phyloP scores from a whole-genome alignment of 2,113 vertebrate genomes.

The Parus major region DNA sequence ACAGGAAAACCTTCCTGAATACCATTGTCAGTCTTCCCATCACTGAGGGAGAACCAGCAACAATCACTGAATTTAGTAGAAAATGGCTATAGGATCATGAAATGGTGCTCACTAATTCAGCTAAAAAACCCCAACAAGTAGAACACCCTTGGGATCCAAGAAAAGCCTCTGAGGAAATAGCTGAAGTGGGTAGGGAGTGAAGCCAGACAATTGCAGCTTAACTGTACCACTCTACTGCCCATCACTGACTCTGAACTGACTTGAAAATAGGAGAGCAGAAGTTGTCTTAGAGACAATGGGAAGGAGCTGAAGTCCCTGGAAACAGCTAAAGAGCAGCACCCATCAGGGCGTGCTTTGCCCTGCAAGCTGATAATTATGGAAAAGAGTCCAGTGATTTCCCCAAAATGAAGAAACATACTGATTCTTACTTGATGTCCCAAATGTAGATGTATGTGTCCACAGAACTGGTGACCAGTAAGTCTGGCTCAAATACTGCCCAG shows the following conservation, averaged over 20 bases:
- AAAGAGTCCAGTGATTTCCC: not conserved
- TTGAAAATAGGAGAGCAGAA: not conserved
- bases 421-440: constrained; percentile 95
- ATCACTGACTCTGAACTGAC: not conserved
- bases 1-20: not conserved
- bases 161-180: not conserved
- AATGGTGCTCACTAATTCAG: not conserved
- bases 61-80: not conserved
- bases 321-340: not conserved
- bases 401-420: not conserved
- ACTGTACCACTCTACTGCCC: not conserved
- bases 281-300: not conserved
- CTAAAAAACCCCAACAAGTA: not conserved
- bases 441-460: constrained; percentile 99
- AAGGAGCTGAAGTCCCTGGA: not conserved
- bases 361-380: not conserved
- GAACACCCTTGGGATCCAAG: not conserved
- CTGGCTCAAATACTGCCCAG: constrained; percentile 96
- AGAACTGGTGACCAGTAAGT: constrained; percentile 94
- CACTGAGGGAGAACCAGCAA: not conserved
- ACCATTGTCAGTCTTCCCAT: not conserved
- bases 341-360: accelerated
- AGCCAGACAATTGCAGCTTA: not conserved
- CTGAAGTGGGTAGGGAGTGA: not conserved
- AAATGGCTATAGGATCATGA: not conserved